Percentiles rank a stretch among this genome's conserved stretches.
phyloP scores from a whole-genome alignment of 1,140 invertebrate genomes.

The Prorops nasuta region DNA sequence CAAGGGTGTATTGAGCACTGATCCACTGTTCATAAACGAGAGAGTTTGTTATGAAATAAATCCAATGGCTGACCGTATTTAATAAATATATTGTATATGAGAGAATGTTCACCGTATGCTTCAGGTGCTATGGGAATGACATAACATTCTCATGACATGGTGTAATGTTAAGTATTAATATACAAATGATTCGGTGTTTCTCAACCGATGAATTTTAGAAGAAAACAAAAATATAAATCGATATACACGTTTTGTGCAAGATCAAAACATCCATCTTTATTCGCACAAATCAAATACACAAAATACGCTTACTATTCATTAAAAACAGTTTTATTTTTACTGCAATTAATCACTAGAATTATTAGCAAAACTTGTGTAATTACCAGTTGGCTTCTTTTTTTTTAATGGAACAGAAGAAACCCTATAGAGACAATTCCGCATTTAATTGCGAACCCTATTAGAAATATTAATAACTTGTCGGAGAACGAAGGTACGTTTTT shows the following conservation, averaged over 20 bases:
- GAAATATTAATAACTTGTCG: too few species aligned
- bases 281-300: conserved; percentile 23
- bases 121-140: conserved; percentile 43
- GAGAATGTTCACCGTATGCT: conserved; percentile 51
- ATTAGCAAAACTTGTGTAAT: too few species aligned
- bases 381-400: too few species aligned
- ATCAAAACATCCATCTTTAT: conserved; percentile 20
- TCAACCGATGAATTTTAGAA: conserved; percentile 22
- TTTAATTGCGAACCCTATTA: too few species aligned
- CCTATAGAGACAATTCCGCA: too few species aligned
- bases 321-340: too few species aligned
- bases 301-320: conserved; percentile 14
- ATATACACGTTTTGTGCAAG: conserved; percentile 11
- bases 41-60: conserved; percentile 47
- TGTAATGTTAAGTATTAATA: conserved; percentile 33
- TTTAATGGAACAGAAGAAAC: too few species aligned
- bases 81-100: conserved; percentile 38
- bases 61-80: conserved; percentile 48
- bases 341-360: too few species aligned
- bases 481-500: too few species aligned
- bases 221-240: background rate
- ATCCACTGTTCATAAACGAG: conserved; percentile 30
- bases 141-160: conserved; percentile 30
- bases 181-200: conserved; percentile 35
- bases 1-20: conserved; percentile 26